Evolutionary conservation across 2,797 vertebrate species (phyloP).

Genomic region (Falco columbarius): DNA sequence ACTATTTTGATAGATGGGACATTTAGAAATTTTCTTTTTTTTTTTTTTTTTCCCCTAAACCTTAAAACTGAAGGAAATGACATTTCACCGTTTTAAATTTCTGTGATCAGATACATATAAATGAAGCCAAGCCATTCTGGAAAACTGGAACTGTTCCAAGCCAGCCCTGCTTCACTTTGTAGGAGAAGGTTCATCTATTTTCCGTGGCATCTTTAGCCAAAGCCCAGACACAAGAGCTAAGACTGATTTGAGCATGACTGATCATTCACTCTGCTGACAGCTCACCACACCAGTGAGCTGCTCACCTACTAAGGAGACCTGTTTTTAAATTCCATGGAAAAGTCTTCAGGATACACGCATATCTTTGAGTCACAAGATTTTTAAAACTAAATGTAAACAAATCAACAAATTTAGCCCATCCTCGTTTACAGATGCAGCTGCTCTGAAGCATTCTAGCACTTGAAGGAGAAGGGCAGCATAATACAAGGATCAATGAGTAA

Average conservation of each 20-base stretch:
- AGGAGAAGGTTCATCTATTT: neutral
- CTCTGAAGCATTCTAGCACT: neutral
- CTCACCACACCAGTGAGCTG: neutral
- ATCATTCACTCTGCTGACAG: neutral
- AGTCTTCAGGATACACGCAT: neutral
- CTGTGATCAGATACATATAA: neutral
- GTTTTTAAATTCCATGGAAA: neutral
- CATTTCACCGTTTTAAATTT: neutral
- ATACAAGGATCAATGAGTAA: neutral
- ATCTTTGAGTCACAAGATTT: neutral
- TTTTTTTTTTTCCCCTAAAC: neutral
- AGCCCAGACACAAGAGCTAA: neutral
- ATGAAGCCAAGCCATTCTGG: neutral
- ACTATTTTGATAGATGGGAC: constrained; percentile 22
- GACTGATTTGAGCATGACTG: neutral
- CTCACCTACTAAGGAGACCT: neutral
- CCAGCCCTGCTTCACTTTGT: neutral
- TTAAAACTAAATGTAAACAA: neutral
- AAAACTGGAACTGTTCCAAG: neutral
- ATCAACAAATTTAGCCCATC: neutral
- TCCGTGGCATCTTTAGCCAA: neutral
- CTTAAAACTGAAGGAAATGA: neutral
- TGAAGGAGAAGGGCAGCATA: neutral
- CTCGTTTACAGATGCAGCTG: neutral
- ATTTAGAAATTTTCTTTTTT: neutral